Evolutionary conservation across 2,888 invertebrate species (phyloP), one percentile per base, ranked within the genome.

Genomic region (Gymnosoma rotundatum): DNA sequence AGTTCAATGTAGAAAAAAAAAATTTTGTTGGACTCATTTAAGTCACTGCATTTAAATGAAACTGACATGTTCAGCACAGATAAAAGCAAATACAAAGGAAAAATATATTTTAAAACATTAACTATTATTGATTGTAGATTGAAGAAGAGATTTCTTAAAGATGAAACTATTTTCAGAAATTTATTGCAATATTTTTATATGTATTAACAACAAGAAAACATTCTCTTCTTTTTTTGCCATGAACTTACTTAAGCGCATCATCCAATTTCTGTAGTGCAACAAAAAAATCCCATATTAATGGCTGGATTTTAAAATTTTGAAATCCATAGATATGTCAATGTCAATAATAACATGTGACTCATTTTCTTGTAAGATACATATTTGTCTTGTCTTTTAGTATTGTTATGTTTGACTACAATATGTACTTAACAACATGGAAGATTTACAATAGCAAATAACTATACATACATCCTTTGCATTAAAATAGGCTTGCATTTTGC

Each of bases 11-110:
- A 7, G 9, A 70, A 48, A 20, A 16, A 21, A 38, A 42, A 60
- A 52, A 20, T 63, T 21, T 64, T 56, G 38, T 73, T 20, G 54
- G 48, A 83, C 76, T 78, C 78, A 83, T 83, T 83, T 83, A 60
- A 64, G 70, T 56, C 67, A 63, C 52, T 78, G 38, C 56, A 76
- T 82, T 82, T 74, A 83, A 83, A 74, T 78, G 78, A 83, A 74
- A 74, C 54, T 74, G 78, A 78, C 78, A 78, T 50, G 45, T 64
- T 69, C 8, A 61, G 60, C 10, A 61, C 12, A 21, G 50, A 25
- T 60, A 58, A 20, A 48, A 60, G 25, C 21, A 9, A 69, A 45
- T 25, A 25, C 45, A 38, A 38, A 25, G 25, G 25, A 25, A 25
- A 25, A 25, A 25, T 38, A 38, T 38, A 25, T 10, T 25, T 25